Evolutionary conservation across 64 coral and sea anemone genomes (phyloP), one percentile per base, ranked within the genome.

Genomic region (Stylophora pistillata): DNA sequence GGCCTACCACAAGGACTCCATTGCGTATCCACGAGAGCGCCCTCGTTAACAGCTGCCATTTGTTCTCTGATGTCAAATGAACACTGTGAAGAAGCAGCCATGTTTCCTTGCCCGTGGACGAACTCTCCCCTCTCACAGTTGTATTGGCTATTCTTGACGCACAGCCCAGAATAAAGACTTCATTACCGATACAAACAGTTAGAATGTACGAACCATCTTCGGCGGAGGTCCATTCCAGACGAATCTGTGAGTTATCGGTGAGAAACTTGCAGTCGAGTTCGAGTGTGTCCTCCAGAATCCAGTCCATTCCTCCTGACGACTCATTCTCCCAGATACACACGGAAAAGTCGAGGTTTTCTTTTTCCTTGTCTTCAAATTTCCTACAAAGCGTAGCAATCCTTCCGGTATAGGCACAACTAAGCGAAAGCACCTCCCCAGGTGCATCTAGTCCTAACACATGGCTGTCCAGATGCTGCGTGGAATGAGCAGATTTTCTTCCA

Each of bases 291-390:
- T 97, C 95, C 3, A 92, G 83, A 26, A 93, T 70, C 95, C 95
- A 96, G 30, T 93, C 81, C 91, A 96, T 93, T 75, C 95, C 95
- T 53, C 95, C 95, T 0, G 95, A 96, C 5, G 95, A 96, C 28
- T 93, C 95, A 52, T 89, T 96, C 62, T 96, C 95, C 91, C 91
- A 96, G 59, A 96, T 83, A 68, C 91, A 93, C 28, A 96, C 91
- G 82, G 79, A 87, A 16, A 93, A 53, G 55, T 91, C 91, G 25
- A 78, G 64, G 16, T 29, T 71, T 82, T 58, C 78, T 27, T 27
- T 26, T 16, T 68, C 14, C 10, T 31, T n/a, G 23, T 10, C 16
- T 53, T 70, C 30, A 59, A 65, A 10, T 28, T 57, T 90, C 66
- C 77, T 85, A n/a, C 78, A 82, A 12, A 96, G 86, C 18, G 95